Base-by-base conservation (phyloP, 1,140 invertebrate species). In the Acromyrmex heyeri region DNA sequence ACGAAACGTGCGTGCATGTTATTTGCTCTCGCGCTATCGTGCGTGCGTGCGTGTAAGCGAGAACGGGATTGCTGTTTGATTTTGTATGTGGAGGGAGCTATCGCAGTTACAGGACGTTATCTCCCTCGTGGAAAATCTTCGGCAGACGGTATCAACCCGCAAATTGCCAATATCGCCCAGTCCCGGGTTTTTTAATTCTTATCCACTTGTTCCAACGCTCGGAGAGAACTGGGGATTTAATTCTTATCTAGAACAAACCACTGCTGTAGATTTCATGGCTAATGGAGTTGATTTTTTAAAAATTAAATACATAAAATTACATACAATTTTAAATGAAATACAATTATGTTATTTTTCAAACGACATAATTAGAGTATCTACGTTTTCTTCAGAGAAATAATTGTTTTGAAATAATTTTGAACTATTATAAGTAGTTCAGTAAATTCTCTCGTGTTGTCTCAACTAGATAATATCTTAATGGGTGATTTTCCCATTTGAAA, bases 1-100 rank as follows among this genome's bases (percentile, higher is more conserved):
- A 65, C 62, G 72, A 76, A 77, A 83, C n/a, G 38, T 75, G 30
- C 70, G 81, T 27, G 48, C 44, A 30, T 48, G 64, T 38, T 70
- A 50, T 70, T 81, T 69, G 77, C 77, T 59, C 55, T 55, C 62
- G 62, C 48, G 62, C 65, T 81, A 69, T 81, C 78, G 65, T 69
- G 21, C 65, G 21, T 50, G n/a, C 65, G n/a, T 48, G 38, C 38
- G 38, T 69, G 65, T 24, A 62, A 79, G 27, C n/a, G 62, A 53
- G 72, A 27, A 18, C 59, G 38, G 59, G 61, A 38, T 70, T 57
- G 64, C 78, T 70, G 53, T 70, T 59, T 69, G 78, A 57, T 16
- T 70, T 81, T 44, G 38, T 57, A 81, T 70, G 64, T 57, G 50
- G 64, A 64, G 21, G 21, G 64, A 69, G 77, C 50, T 69, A 67